Base-by-base conservation (phyloP, 2,113 vertebrate genomes). In the Cochlearius cochlearius region DNA sequence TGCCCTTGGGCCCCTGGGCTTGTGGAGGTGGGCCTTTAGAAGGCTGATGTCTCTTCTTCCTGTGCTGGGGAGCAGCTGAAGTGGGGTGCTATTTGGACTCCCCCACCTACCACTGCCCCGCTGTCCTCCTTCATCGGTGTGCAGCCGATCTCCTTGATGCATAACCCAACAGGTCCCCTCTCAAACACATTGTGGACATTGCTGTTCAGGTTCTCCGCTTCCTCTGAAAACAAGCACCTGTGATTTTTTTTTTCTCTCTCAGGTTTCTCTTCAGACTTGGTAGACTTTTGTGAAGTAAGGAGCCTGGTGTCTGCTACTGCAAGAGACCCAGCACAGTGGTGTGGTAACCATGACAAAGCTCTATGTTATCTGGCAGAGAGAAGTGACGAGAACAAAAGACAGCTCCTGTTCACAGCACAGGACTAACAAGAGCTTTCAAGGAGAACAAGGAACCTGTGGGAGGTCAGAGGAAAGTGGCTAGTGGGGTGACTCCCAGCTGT, bases 201-300 rank as follows among this genome's bases (percentile, higher is more conserved):
- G 39, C 20, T 55, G 5, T 86, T 91, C 14, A 38, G 32, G 17
- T 63, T 43, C 21, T 83, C 25, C 3, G 1, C 23, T 66, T 90
- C 30, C 20, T 81, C 64, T 2, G 1, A 21, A 91, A 55, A 62
- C 3, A 41, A 64, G 21, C 1, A 0, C 12, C 13, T 69, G 23
- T 9, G 5, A 2, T 1, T 11, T 38, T 22, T 38, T 22, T 82
- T 52, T 69, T 53, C 9, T 8, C 36, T 34, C 21, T 34, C 3
- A 0, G 2, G 6, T 67, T 87, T 58, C 20, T 49, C 16, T 64
- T 91, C 66, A 6, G 19, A 47, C 0, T 1, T 4, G 4, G 8
- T 0, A 0, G 4, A 11, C 4, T 67, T 69, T 43, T 75, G 6
- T 0, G 0, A n/a, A 49, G 7, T 5, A 9, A 20, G 27, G 12